Evolutionary conservation across 2,113 vertebrate genomes (phyloP), one percentile per base, ranked within the genome.

Genomic region (Centropus unirufus): DNA sequence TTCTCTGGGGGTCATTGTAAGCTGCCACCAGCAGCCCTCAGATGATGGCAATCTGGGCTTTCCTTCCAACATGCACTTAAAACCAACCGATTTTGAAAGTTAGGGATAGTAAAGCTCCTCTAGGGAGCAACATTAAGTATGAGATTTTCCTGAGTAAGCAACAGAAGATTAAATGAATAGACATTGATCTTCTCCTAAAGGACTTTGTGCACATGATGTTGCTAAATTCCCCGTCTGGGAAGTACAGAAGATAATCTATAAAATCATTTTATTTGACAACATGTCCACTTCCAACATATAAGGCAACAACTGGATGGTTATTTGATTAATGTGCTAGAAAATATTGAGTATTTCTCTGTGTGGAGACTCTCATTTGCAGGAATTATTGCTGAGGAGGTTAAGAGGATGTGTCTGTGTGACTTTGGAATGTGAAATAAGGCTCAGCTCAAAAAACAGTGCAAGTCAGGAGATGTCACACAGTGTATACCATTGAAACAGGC

Each of bases 221-320:
- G 83, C 96, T 97, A 95, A 97, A 97, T 96, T 69, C 54, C 58
- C 68, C 26, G 6, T 91, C 77, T 96, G 79, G 66, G 79, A 93
- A 96, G 83, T 77, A 70, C 34, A 87, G 87, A 96, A 34, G 82
- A 93, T 96, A 95, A 97, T 95, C 92, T 85, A 95, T 93, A 97
- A 97, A 95, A 97, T 97, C 75, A 96, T 97, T 97, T 93, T 86
- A 96, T 96, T 95, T 97, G 97, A 96, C 97, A 97, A 75, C 74
- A 89, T 1, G 55, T 90, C 91, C 81, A 36, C 78, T 97, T 91
- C 83, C 34, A 84, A 94, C 83, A 90, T 73, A 27, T 57, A 93
- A 95, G 66, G 86, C 91, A 97, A 89, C 74, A 95, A 97, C 91
- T 92, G 92, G n/a, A 94, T 93, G 84, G 88, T 97, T 97, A 94